Base-by-base conservation (phyloP, 2,888 invertebrate genomes). In the Noctua fimbriata region DNA sequence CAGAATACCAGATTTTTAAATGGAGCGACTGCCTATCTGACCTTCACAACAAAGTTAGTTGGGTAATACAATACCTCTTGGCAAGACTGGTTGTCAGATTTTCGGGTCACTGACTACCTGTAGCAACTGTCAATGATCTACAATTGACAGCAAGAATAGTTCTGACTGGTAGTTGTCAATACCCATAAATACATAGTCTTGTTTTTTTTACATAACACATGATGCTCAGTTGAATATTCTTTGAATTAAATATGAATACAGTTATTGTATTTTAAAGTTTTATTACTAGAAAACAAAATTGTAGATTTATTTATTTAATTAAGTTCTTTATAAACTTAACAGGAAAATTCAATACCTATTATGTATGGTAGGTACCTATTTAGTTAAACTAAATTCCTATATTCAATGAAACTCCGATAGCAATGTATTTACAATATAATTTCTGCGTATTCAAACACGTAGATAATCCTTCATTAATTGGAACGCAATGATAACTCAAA, bases 401-500 rank as follows among this genome's bases (percentile, higher is more conserved):
- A 32, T 63, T 58, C 18, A 72, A 60, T 70, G 55, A 41, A 78
- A 28, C 21, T 52, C 16, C 12, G 65, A 81, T 85, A 78, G 67
- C 55, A 69, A 78, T 66, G 65, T 85, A 76, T 71, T 76, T 65
- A 67, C 65, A 49, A 28, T 14, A 85, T 73, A 60, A n/a, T 76
- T 88, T 88, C 86, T 88, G 77, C 73, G 81, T 79, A 88, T 71
- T 78, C 49, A 18, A 32, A 79, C 79, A 67, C 55, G 67, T 44
- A 44, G 7, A 76, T 58, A 79, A 79, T 76, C 73, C 78, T 84
- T 81, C 74, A 76, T 32, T 86, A 87, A 83, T 69, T 83, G 73
- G 87, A 83, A 82, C 79, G 60, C 55, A 28, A 44, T 75, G 88
- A 88, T 89, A 89, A 82, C 78, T 44, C n/a, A 16, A 73, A 70